phyloP scores from a whole-genome alignment of 2,113 vertebrate species.

The Dasyornis broadbenti region DNA sequence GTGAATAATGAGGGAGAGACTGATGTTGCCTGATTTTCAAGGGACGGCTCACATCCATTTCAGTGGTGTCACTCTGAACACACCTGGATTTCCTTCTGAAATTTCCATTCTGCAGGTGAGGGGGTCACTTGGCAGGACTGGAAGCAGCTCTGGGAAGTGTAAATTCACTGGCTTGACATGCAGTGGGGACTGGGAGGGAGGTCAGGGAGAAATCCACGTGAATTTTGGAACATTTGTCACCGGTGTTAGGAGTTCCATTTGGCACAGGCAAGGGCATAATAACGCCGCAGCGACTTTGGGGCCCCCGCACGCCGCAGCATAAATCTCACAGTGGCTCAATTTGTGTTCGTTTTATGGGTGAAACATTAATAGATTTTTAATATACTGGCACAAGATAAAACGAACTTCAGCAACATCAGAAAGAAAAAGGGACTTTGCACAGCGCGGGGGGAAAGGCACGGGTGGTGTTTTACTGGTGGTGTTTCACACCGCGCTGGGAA shows the following conservation, averaged over 20 bases:
- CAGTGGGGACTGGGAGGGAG: not conserved
- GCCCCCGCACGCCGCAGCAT: not conserved
- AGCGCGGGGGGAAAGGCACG: not conserved
- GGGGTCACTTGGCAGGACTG: not conserved
- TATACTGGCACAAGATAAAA: constrained; percentile 30
- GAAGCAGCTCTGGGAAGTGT: not conserved
- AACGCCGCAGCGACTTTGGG: not conserved
- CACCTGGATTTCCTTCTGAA: not conserved
- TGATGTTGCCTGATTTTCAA: not conserved
- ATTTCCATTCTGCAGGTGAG: not conserved
- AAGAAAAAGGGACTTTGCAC: not conserved
- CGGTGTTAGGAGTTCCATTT: not conserved
- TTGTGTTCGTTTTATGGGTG: constrained; percentile 15
- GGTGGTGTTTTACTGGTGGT: not conserved
- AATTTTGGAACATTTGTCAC: not conserved
- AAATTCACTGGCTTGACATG: not conserved
- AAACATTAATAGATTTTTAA: constrained; percentile 50
- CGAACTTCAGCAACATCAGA: not conserved
- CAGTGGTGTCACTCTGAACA: not conserved
- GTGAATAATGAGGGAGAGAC: not conserved
- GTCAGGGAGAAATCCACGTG: not conserved
- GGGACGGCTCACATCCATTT: not conserved
- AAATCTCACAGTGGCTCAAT: not conserved
- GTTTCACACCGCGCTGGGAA: not conserved
- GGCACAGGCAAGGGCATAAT: not conserved